These are phyloP conservation scores for Liasis olivaceus DNA, from an alignment of 2,797 vertebrate species.

Conservation along the genomic window DNA sequence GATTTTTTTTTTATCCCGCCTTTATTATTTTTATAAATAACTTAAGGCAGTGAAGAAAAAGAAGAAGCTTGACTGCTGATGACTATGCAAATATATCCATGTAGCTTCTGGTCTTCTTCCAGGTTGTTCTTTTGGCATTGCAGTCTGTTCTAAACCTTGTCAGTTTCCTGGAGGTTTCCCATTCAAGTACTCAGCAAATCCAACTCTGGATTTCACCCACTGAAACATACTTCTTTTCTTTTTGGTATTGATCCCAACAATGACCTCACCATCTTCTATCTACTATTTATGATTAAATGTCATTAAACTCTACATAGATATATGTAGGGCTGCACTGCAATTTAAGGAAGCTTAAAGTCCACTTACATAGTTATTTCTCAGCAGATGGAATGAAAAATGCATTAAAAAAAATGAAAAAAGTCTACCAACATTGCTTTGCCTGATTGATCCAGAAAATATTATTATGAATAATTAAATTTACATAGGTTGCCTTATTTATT, in stretches of 20 bases:
- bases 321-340: not conserved
- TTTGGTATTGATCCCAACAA: not conserved
- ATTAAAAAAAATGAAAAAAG: not conserved
- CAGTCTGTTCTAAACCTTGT: not conserved
- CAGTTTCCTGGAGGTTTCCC: not conserved
- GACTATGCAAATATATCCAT: not conserved
- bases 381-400: not conserved
- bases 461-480: too few relatives aligned
- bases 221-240: not conserved
- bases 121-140: not conserved
- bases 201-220: not conserved
- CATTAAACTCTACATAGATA: not conserved
- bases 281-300: not conserved
- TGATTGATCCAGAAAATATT: too few relatives aligned
- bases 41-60: too few relatives aligned
- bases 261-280: not conserved
- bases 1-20: too few relatives aligned
- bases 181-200: not conserved
- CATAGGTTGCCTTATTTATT: not conserved
- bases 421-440: not conserved
- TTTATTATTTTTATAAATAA: too few relatives aligned
- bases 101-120: not conserved
- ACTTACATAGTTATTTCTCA: not conserved
- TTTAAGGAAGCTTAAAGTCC: not conserved
- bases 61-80: not conserved